phyloP scores from a whole-genome alignment of 2,888 invertebrate species.

The Trileptium ribeirensis region DNA sequence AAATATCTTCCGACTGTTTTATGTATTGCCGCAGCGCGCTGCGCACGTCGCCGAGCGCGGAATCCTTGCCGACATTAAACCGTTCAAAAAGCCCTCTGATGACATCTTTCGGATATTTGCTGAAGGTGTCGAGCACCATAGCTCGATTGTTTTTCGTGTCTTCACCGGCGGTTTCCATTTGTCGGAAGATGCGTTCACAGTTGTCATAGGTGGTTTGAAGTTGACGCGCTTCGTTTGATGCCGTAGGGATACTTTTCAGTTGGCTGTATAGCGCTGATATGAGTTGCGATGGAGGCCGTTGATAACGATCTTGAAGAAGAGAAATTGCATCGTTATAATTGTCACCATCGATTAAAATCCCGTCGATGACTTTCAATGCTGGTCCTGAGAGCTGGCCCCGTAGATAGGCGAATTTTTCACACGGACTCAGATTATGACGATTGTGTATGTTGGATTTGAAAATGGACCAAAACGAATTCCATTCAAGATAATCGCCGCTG shows the following conservation, averaged over 20 bases:
- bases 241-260: not conserved
- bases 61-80: not conserved
- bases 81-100: not conserved
- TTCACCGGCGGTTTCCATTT: not conserved
- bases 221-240: not conserved
- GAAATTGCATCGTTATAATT: not conserved
- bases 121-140: not conserved
- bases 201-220: not conserved
- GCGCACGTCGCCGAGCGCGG: not conserved
- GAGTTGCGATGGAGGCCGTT: not conserved
- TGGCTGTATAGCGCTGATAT: not conserved
- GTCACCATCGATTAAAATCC: not conserved
- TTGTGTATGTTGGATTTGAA: too few species aligned
- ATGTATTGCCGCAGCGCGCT: not conserved
- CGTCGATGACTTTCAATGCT: not conserved
- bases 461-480: too few species aligned
- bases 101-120: not conserved
- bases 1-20: not conserved
- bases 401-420: slow-evolving; percentile 3
- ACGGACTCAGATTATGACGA: too few species aligned
- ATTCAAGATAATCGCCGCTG: too few species aligned
- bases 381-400: not conserved
- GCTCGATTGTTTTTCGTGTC: not conserved
- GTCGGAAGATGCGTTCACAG: not conserved
- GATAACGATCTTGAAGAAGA: not conserved